Base-by-base conservation (phyloP, 1,140 invertebrate species). In the Branchinecta lynchi region DNA sequence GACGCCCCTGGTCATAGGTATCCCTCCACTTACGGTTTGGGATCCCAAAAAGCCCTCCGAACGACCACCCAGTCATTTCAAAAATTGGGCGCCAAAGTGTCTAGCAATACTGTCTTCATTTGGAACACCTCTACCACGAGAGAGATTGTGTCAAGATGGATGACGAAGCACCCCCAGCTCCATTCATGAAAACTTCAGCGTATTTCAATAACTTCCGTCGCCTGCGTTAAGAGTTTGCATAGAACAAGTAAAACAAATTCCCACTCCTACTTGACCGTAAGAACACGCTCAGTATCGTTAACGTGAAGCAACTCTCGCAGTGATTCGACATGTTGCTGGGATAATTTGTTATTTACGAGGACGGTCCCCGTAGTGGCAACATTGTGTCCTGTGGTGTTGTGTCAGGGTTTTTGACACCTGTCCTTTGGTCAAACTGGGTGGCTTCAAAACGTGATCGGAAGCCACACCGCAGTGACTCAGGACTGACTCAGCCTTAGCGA, bases 151-250 rank as follows among this genome's bases (percentile, higher is more conserved):
- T 32, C 32, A 32, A 1, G 2, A 5, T 32, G 32, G 32, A 32
- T 32, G 32, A 32, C 32, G 32, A 32, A 32, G 32, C 32, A 32
- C 32, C 32, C 32, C 32, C 32, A 32, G 32, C 1, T 32, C 32
- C 32, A 32, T 32, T 32, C 32, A 32, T 32, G 32, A 1, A 32
- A 60, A 60, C 51, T 60, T 60, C 51, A 60, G 17, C 51, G 51
- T 60, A 60, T 60, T 60, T 60, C 51, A 60, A 60, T 60, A 15
- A 60, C 51, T 60, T 60, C 51, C 51, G 51, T 60, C 17, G 51
- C 1, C 51, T 15, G 51, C 51, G 17, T 15, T 60, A 15, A 20
- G 51, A 60, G 51, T 60, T 60, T 60, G 51, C 51, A 60, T 60
- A 60, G 17, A 60, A 60, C 51, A 60, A 60, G 12, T 60, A 60